phyloP scores from a whole-genome alignment of 2,113 vertebrate species.

The Dipodomys spectabilis region DNA sequence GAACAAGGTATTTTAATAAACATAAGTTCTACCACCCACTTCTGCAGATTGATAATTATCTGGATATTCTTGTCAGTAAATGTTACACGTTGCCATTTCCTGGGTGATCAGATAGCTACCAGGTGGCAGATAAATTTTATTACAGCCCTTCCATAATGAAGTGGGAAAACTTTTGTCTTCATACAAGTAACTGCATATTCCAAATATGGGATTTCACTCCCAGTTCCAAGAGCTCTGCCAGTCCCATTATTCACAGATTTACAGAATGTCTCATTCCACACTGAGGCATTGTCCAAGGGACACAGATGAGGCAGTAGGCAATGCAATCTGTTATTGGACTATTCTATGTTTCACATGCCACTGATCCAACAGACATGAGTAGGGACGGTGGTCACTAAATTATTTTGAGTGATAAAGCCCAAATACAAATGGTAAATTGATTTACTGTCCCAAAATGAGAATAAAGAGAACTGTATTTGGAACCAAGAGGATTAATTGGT shows the following conservation, averaged over 20 bases:
- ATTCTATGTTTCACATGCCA: neutral
- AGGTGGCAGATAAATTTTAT: neutral
- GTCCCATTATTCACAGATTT: constrained; percentile 25
- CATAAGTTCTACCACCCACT: neutral
- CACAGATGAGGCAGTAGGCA: constrained; percentile 33
- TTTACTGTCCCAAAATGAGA: neutral
- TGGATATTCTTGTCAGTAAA: neutral
- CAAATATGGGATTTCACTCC: neutral
- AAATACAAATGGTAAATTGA: neutral
- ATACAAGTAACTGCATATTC: neutral
- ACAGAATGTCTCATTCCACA: neutral
- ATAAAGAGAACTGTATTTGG: constrained; percentile 12
- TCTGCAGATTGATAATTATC: neutral
- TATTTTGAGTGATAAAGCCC: constrained; percentile 19
- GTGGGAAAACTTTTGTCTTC: neutral
- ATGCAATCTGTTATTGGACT: neutral
- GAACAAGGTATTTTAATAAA: neutral
- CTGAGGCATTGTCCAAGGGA: neutral
- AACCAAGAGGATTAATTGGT: neutral
- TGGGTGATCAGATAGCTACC: neutral
- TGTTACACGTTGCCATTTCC: neutral
- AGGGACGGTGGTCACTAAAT: neutral
- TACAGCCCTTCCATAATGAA: neutral
- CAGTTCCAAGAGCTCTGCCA: neutral
- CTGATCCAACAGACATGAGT: neutral